Base-by-base conservation (phyloP, 2,113 vertebrate genomes). In the Ailuropoda melanoleuca region DNA sequence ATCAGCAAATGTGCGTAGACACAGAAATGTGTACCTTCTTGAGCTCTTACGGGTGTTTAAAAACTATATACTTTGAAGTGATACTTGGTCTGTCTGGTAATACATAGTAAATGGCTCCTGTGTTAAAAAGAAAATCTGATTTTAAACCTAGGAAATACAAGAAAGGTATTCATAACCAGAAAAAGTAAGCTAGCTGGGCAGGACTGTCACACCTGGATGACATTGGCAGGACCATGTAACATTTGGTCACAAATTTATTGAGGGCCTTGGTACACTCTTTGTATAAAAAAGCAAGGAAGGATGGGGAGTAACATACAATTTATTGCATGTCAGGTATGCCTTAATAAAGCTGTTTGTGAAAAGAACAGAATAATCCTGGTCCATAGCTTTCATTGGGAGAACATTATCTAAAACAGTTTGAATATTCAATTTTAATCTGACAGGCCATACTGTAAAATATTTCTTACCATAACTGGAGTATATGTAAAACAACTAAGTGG, bases 391-490 rank as follows among this genome's bases (percentile, higher is more conserved):
- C 66, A 83, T 19, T 31, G 46, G 66, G 14, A 72, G 64, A 92
- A 86, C 4, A 50, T 62, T 43, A 34, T 80, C 39, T 56, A 84
- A 86, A 92, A 31, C 18, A 43, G 29, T 91, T 85, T 95, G 58
- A 39, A 13, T 89, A n/a, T 92, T 85, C 60, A 18, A 23, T 91
- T 88, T 96, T 91, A 88, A 93, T 91, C 29, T 91, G 70, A 93
- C 58, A 86, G 24, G 80, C 24, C 8, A 48, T 90, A 62, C 55
- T 84, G 14, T 93, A 83, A 90, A 94, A n/a, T 90, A 84, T 81
- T 95, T 87, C 55, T 88, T 96, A 83, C 13, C 5, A 23, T 75
- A 83, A 37, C 62, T 37, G 26, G 48, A 88, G 53, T 90, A 74
- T 26, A 26, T 78, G 34, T 91, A 68, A 77, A 93, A 75, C 23